A percentile compares a stretch with the other conserved stretches of the same genome.
Evolutionary conservation across 2,797 vertebrate genomes (phyloP).

Genomic region (Caiman crocodilus): DNA sequence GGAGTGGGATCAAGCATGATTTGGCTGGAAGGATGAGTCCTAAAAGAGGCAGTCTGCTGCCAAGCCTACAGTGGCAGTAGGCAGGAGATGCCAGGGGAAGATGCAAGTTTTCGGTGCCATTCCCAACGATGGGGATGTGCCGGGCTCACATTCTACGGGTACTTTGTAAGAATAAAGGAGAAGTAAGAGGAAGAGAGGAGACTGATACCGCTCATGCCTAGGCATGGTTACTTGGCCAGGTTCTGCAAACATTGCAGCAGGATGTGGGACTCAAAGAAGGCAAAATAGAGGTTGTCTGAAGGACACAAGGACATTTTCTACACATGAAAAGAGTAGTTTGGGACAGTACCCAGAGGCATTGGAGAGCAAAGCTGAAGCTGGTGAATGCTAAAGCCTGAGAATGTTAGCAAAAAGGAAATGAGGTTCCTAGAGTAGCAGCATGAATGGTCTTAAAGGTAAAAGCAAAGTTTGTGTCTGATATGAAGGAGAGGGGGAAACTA

Average conservation of each 20-base stretch:
- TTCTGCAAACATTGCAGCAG: conserved; percentile 33
- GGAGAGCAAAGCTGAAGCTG: background rate
- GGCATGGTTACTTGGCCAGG: background rate
- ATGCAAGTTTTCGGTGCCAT: background rate
- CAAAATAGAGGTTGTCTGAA: background rate
- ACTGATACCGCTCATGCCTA: background rate
- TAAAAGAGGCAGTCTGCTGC: background rate
- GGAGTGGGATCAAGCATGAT: background rate
- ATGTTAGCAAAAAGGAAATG: background rate
- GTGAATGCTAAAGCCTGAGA: background rate
- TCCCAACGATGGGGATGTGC: rapidly evolving
- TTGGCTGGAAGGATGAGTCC: background rate
- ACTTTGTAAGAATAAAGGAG: background rate
- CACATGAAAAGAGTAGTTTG: background rate
- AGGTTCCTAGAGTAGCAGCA: background rate
- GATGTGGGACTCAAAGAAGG: background rate
- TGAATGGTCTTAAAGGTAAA: background rate
- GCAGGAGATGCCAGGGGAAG: background rate
- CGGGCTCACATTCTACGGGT: background rate
- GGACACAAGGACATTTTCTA: background rate
- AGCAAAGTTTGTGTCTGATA: background rate
- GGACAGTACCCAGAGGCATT: background rate
- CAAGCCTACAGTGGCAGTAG: background rate
- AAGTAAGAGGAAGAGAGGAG: background rate
- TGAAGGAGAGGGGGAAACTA: background rate